Base-by-base conservation (phyloP, 2,888 invertebrate genomes). In the Microctonus aethiopoides region DNA sequence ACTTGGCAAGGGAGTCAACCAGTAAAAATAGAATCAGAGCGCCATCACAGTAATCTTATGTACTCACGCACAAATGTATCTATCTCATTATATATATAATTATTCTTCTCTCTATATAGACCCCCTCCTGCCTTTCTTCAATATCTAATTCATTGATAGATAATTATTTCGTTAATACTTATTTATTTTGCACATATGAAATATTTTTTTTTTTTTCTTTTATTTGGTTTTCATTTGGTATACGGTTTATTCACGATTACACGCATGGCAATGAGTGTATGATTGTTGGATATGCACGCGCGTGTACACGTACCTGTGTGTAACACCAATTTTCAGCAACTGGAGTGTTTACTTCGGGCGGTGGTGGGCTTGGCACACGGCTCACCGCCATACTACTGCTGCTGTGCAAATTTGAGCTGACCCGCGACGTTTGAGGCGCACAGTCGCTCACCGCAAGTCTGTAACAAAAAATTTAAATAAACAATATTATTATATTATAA, bases 291-390 rank as follows among this genome's bases (percentile, higher is more conserved):
- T 32, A 26, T 16, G n/a, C n/a, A 61, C 39, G 46, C 39, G 26
- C 41, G n/a, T 65, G 9, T 3, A 34, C 46, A 82, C 86, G 87
- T 90, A 97, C 97, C 95, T 98, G 98, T 87, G 99, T 99, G 88
- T 98, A 99, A 91, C 99, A 99, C 99, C 99, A 99, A 91, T 98
- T 99, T 89, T 99, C 99, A 75, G 99, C 99, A 81, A 98, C 97
- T 84, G 99, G 98, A 86, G 96, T 96, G 89, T 95, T 95, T 87
- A 94, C 95, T 93, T 96, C 96, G 89, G 95, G 95, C 86, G 97
- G 93, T 82, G 95, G 94, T 88, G 97, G 97, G 90, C 96, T 97
- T 87, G 97, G 97, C 88, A 97, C 97, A 87, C 97, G 93, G 90
- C 96, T 95, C 89, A 96, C 96, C 90, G 96, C 95, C 95, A 95